A percentile compares a stretch with the other conserved stretches of the same genome.
Conservation (phyloP, 2,888 invertebrate genomes). For the Epinotia brunnichana region DNA sequence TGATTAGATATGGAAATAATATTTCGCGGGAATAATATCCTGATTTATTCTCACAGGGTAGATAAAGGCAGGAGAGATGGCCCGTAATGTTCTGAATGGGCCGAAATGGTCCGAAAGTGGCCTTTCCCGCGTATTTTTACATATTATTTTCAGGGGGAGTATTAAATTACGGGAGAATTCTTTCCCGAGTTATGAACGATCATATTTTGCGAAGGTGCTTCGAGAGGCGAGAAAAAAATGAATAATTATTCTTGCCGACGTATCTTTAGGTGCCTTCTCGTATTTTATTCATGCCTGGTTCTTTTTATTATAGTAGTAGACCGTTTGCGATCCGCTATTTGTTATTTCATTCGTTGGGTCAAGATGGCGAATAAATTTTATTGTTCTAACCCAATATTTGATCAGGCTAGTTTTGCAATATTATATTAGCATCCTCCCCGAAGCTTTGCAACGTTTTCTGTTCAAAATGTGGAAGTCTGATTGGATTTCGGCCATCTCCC, state of each 20-base stretch:
- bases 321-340: constrained; percentile 29
- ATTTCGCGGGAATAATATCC: constrained; percentile 44
- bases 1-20: constrained; percentile 50
- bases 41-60: constrained; percentile 47
- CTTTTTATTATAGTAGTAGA: constrained; percentile 35
- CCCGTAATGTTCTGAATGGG: constrained; percentile 46
- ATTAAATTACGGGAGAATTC: constrained; percentile 46
- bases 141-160: constrained; percentile 46
- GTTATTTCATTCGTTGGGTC: constrained; percentile 9
- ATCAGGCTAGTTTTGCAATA: constrained; percentile 1
- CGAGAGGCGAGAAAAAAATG: constrained; percentile 44
- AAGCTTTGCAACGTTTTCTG: background rate
- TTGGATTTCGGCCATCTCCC: background rate
- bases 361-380: background rate
- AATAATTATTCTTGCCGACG: constrained; percentile 42
- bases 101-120: constrained; percentile 46
- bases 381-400: constrained; percentile 10
- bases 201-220: constrained; percentile 44
- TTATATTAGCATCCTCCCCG: background rate
- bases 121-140: constrained; percentile 46
- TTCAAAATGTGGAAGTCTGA: background rate
- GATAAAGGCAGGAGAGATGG: constrained; percentile 47
- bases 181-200: constrained; percentile 44
- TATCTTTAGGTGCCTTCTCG: constrained; percentile 34
- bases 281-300: constrained; percentile 38